Percentiles rank a stretch among this genome's conserved stretches.
These are phyloP conservation scores for Crenuchus spilurus DNA, from an alignment of 2,797 vertebrate species.

Conservation along the genomic window DNA sequence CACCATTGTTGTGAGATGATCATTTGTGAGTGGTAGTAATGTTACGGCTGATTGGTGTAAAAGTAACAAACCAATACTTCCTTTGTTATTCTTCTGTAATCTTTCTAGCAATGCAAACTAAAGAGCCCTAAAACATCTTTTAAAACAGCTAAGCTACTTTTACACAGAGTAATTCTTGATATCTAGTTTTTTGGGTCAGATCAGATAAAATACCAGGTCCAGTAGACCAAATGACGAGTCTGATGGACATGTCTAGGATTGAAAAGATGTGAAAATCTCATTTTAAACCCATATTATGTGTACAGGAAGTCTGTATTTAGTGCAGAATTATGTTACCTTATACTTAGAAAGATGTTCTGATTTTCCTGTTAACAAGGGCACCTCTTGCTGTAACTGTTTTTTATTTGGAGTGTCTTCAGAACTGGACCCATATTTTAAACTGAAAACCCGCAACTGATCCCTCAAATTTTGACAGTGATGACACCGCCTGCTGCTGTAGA, in stretches of 20 bases:
- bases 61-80: background rate
- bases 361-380: background rate
- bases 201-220: background rate
- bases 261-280: too few species aligned
- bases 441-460: background rate
- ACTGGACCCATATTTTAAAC: background rate
- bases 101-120: background rate
- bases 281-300: background rate
- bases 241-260: too few species aligned
- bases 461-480: background rate
- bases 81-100: background rate
- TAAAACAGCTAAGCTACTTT: background rate
- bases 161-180: background rate
- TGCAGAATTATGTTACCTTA: background rate
- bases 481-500: background rate
- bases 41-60: too few species aligned
- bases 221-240: conserved; percentile 4
- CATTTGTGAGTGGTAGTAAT: too few species aligned
- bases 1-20: too few species aligned
- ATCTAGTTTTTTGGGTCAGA: background rate
- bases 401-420: background rate
- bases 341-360: background rate
- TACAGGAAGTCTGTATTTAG: background rate
- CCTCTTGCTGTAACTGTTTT: background rate
- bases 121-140: background rate